Evolutionary conservation across 2,113 vertebrate genomes (phyloP), one percentile per base, ranked within the genome.

Genomic region (Amia ocellicauda): DNA sequence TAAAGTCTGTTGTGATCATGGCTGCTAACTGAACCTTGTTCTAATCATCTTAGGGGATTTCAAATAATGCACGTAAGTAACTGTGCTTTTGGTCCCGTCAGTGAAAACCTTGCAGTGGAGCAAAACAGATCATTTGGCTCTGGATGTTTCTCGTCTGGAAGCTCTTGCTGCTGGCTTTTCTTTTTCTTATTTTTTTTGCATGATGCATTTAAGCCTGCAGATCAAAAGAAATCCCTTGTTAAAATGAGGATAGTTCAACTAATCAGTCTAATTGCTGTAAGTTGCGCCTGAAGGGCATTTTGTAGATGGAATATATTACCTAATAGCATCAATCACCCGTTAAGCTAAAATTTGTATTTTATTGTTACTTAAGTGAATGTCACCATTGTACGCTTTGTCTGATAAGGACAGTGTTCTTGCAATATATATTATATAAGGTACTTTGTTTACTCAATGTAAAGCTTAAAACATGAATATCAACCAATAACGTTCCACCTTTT

Each of bases 181-280:
- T 47, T 26, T 20, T 16, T 53, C 7, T 20, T 11, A 5, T 5
- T 20, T 2, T 60, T 13, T 24, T 26, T 24, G 68, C 56, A 54
- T 72, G 22, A 63, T 60, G 68, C 63, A 75, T 56, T 65, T 66
- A 74, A 74, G 70, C 78, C 67, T 64, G 68, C 69, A 76, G 77
- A 82, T 82, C 78, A 78, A 78, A 78, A 69, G 67, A 42, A 74
- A 70, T 64, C 67, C 68, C 41, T 40, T 58, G 51, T 76, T 76
- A 83, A 75, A 80, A 71, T 72, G 52, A 78, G 80, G 64, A 70
- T 45, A 67, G 68, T 71, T 71, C 70, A 58, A 69, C 76, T 78
- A 84, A 86, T 84, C 79, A 83, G 72, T 74, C 63, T 80, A 77
- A 83, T 79, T 80, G 73, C 72, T 61, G 70, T 78, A 67, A 23